phyloP scores from a whole-genome alignment of 2,797 vertebrate species.

The Neostethus bicornis region DNA sequence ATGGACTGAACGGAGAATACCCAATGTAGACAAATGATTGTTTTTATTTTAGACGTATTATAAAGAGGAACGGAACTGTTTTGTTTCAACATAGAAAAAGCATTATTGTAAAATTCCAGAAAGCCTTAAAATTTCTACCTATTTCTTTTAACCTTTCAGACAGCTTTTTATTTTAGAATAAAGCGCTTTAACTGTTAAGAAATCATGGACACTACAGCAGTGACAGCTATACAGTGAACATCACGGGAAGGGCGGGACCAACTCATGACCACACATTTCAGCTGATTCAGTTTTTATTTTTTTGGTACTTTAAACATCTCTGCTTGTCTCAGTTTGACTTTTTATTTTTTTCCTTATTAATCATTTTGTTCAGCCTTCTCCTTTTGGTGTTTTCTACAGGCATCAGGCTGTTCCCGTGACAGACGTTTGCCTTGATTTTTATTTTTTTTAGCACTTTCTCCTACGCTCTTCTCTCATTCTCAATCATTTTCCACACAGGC shows the following conservation, averaged over 20 bases:
- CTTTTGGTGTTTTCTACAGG: constrained; percentile 42
- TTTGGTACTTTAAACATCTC: constrained; percentile 33
- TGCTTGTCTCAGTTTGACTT: constrained; percentile 16
- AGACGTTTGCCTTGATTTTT: constrained; percentile 52
- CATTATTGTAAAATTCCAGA: constrained; percentile 72
- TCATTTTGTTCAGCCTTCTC: not conserved
- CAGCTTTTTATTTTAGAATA: constrained; percentile 66
- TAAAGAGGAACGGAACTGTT: constrained; percentile 49
- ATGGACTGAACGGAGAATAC: constrained; percentile 67
- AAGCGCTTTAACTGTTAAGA: constrained; percentile 60
- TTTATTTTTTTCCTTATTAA: constrained; percentile 23
- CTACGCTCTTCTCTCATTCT: constrained; percentile 22
- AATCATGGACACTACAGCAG: constrained; percentile 63
- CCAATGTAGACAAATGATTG: constrained; percentile 69
- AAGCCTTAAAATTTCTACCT: constrained; percentile 74
- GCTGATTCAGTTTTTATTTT: constrained; percentile 18
- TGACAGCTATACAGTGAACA: constrained; percentile 35
- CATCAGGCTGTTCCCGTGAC: constrained; percentile 50
- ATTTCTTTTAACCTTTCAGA: constrained; percentile 64
- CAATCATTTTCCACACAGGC: constrained; percentile 43
- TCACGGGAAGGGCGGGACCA: constrained; percentile 74
- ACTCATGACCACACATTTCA: constrained; percentile 59
- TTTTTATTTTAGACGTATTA: constrained; percentile 54
- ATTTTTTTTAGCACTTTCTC: constrained; percentile 47
- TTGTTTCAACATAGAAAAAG: constrained; percentile 65